Base-by-base conservation (phyloP, 2,113 vertebrate species). In the Myrmecophaga tridactyla region DNA sequence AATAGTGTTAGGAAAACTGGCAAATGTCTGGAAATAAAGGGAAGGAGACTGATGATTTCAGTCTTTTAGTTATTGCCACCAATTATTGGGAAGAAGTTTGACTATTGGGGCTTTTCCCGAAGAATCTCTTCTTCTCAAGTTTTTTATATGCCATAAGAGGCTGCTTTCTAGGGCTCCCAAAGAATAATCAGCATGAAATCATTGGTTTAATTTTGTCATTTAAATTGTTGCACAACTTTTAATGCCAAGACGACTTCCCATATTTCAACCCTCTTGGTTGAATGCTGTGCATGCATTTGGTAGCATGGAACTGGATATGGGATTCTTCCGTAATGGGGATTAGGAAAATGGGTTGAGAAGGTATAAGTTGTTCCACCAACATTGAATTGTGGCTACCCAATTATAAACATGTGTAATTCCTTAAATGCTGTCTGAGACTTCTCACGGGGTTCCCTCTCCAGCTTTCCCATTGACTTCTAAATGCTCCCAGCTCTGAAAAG, bases 131-230 rank as follows among this genome's bases (percentile, higher is more conserved):
- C 15, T 94, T 89, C 23, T 65, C 46, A 67, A 78, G n/a, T 69
- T 29, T 77, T 83, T 76, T 11, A 4, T 10, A 25, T 6, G 11
- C 7, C 51, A 41, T 9, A 10, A 89, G 20, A 60, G 48, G 14
- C 34, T 72, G 60, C 91, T 95, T 95, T 95, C 89, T 86, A 96
- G 80, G 83, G 88, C 86, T 58, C 60, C 43, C n/a, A 72, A 82
- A 76, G 31, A 90, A 82, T 25, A 75, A 73, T 88, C 53, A 69
- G 15, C 53, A 63, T 46, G 27, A 39, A 92, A 51, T 56, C 21
- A 43, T 90, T 94, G 60, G 7, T 14, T 95, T 90, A 23, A 46
- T 72, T 62, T 27, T 8, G 69, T 48, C 39, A 58, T 81, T 81
- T 62, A 41, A 51, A 62, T 87, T 29, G 34, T 56, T 86, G 18